Evolutionary conservation across 2,113 vertebrate genomes (phyloP).

Genomic region (Microtus richardsoni): DNA sequence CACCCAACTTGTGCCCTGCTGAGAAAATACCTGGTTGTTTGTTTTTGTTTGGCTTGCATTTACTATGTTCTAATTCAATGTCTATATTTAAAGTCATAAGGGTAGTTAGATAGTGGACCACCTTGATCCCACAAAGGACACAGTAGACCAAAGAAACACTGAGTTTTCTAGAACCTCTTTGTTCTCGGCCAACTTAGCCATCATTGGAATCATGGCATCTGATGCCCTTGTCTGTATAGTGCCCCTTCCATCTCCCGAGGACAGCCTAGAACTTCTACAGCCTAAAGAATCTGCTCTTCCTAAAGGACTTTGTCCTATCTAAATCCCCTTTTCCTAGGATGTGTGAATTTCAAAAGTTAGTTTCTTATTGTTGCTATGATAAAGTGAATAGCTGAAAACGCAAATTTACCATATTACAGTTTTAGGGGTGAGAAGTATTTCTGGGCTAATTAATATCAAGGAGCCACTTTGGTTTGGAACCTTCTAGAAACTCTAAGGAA

Average conservation of each 20-base stretch:
- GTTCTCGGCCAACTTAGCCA: not conserved
- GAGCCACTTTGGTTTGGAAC: not conserved
- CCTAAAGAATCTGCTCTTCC: not conserved
- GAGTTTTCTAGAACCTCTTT: not conserved
- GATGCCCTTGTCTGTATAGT: not conserved
- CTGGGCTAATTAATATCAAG: constrained; percentile 27
- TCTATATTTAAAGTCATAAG: not conserved
- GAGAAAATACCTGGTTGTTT: constrained; percentile 39
- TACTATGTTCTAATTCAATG: not conserved
- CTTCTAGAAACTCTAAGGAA: not conserved
- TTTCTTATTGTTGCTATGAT: not conserved
- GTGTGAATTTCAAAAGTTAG: not conserved
- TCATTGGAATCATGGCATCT: not conserved
- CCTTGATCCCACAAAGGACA: not conserved
- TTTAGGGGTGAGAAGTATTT: not conserved
- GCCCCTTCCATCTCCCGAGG: not conserved
- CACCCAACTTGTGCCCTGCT: not conserved
- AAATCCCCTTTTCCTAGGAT: not conserved
- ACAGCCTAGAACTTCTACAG: not conserved
- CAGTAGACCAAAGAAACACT: not conserved
- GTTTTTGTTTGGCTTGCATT: constrained; percentile 44
- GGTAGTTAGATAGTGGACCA: not conserved
- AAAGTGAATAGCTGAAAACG: constrained; percentile 16
- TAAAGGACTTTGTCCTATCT: not conserved
- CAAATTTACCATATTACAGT: not conserved